Evolutionary conservation across 2,113 vertebrate species (phyloP), one percentile per base, ranked within the genome.

Genomic region (Sporophila hypoxantha): DNA sequence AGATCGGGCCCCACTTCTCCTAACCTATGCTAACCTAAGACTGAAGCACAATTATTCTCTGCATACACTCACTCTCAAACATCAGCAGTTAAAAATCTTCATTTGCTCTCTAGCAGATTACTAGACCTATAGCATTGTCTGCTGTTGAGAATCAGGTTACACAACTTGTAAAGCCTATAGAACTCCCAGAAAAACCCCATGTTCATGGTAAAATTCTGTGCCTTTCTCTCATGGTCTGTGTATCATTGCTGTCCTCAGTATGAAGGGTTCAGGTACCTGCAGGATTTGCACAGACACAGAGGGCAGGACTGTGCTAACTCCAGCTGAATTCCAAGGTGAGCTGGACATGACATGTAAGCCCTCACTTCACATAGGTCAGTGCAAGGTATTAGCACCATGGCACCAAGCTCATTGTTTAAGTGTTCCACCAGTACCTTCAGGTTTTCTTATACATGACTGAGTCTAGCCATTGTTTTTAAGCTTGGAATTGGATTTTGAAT

Each of bases 271-370:
- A 47, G 36, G 47, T 52, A 74, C 60, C 64, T 7, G 2, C 42
- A 82, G 41, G 53, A 91, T 89, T 89, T 91, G 41, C 65, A 85
- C 85, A 82, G 37, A 90, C 73, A 79, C 27, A 74, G 65, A 90
- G 49, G 55, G 61, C 82, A 93, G 49, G 30, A 37, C 77, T 3
- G 22, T 67, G 68, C 50, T 90, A 85, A 89, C 8, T 83, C 57
- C 79, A 92, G 61, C 12, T 50, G 68, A 89, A 94, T 77, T 81
- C 44, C 92, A 87, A 80, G 61, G 57, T 69, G 32, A 89, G 53
- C 39, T n/a, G 61, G 19, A 64, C 32, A 37, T 29, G 46, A 90
- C 50, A 75, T 37, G n/a, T 23, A 87, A 84, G 65, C n/a, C 34
- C 37, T 4, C 1, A 90, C 23, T 30, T 61, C 27, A 68, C 57